A percentile compares a stretch with the other conserved stretches of the same genome.
Conservation (phyloP, 2,113 vertebrate genomes). For the Mesitornis unicolor region DNA sequence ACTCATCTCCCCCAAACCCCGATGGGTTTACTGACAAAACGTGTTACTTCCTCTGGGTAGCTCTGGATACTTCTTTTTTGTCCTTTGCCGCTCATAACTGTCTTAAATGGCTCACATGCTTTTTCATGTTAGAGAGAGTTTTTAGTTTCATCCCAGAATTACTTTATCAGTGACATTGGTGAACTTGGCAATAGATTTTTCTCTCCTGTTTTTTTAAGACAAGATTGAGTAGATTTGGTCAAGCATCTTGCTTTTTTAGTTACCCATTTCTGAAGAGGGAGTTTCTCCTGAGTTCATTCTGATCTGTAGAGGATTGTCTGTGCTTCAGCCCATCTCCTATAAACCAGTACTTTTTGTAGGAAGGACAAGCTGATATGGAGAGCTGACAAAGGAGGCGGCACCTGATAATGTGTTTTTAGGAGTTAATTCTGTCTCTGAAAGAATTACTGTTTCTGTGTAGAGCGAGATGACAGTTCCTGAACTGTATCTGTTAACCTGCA, state of each 20-base stretch:
- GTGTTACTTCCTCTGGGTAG: background rate
- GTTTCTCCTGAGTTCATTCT: background rate
- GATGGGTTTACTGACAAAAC: background rate
- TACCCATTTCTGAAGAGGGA: rapidly evolving
- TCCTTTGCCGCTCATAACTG: background rate
- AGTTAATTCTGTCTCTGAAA: background rate
- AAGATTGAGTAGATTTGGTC: background rate
- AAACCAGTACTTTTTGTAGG: background rate
- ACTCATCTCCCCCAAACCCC: background rate
- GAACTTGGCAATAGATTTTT: background rate
- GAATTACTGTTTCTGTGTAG: background rate
- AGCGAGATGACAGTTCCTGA: background rate
- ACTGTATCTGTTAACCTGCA: background rate
- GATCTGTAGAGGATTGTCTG: rapidly evolving
- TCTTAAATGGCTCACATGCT: background rate
- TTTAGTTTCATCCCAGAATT: background rate
- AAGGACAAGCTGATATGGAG: background rate
- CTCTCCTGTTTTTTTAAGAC: background rate
- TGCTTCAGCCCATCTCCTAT: background rate
- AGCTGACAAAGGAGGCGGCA: background rate
- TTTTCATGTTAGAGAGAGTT: background rate
- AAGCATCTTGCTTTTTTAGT: background rate
- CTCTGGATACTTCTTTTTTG: background rate
- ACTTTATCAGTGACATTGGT: background rate
- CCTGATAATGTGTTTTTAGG: background rate